These are phyloP conservation scores for Platycheirus rosarum DNA, from an alignment of 2,888 invertebrate species.

Conservation along the genomic window DNA sequence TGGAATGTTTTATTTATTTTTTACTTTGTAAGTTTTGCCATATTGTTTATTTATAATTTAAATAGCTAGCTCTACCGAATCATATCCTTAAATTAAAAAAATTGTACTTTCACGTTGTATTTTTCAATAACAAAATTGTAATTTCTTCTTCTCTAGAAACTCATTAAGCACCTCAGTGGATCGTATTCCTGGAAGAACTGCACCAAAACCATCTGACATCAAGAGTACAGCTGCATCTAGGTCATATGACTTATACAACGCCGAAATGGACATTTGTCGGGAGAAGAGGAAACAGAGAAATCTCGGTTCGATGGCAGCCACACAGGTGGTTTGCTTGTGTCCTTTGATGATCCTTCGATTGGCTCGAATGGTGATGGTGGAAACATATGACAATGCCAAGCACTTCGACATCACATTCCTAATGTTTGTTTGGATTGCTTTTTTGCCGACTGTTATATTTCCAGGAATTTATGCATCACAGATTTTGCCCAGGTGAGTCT, in stretches of 20 bases:
- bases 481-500: slow-evolving; percentile 85
- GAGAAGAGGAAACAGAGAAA: slow-evolving; percentile 88
- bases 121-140: neutral
- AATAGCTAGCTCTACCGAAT: too few relatives aligned
- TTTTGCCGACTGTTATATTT: slow-evolving; percentile 87
- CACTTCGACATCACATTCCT: slow-evolving; percentile 88
- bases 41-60: too few relatives aligned
- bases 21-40: too few relatives aligned
- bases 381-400: slow-evolving; percentile 87
- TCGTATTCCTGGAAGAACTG: slow-evolving; percentile 77
- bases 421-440: slow-evolving; percentile 88
- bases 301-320: slow-evolving; percentile 86
- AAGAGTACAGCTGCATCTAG: slow-evolving; percentile 69
- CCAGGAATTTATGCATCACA: slow-evolving; percentile 87
- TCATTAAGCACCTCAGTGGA: slow-evolving; percentile 80
- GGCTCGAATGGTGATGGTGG: slow-evolving; percentile 86
- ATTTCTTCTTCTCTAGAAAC: slow-evolving; percentile 76
- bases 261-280: slow-evolving; percentile 84
- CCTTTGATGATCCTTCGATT: slow-evolving; percentile 87
- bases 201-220: slow-evolving; percentile 69
- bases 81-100: neutral
- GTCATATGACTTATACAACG: slow-evolving; percentile 83
- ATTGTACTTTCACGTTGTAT: too few relatives aligned
- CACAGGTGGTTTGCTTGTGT: slow-evolving; percentile 87
- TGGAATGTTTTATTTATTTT: too few relatives aligned